Base-by-base conservation (phyloP, 2,113 vertebrate genomes). In the Potamarius usumacintae region DNA sequence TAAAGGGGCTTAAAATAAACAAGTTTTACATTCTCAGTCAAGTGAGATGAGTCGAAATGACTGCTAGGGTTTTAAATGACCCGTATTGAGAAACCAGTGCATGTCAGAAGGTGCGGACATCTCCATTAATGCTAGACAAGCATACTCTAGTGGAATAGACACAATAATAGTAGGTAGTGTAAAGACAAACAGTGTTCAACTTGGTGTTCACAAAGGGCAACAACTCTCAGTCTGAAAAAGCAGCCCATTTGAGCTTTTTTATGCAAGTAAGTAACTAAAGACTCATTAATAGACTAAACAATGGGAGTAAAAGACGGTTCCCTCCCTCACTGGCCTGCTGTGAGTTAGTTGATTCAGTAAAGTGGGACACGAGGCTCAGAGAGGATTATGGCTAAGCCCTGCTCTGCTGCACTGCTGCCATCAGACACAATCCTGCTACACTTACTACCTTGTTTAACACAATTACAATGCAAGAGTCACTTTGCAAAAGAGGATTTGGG, bases 371-470 rank as follows among this genome's bases (percentile, higher is more conserved):
- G 80, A 58, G 27, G 88, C 76, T 90, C 74, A 89, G 87, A 69
- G 55, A 30, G 91, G 91, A 90, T 90, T 90, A 92, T 57, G 50
- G 55, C 87, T 90, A 86, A 90, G 89, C 88, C 82, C 85, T 3
- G 67, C 50, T 77, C 71, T 60, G 50, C 55, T 80, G 53, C 71
- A 50, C 55, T 57, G 22, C 34, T 84, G 85, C 79, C 8, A 42
- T 34, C 27, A 80, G n/a, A 80, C 57, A 82, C 57, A 12, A 25
- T n/a, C 62, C 18, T 81, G 30, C 55, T 22, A 60, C 27, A 60
- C 53, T 82, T 62, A 82, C 10, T 30, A 82, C 79, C 58, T 48
- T 81, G 27, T 81, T 60, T 25, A 62, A 42, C 57, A 48, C 2
- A 34, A 62, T 82, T 62, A 82, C 79, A 60, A 18, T 30, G 15